Base-by-base conservation (phyloP, 2,113 vertebrate species). In the Chloropsis hardwickii region DNA sequence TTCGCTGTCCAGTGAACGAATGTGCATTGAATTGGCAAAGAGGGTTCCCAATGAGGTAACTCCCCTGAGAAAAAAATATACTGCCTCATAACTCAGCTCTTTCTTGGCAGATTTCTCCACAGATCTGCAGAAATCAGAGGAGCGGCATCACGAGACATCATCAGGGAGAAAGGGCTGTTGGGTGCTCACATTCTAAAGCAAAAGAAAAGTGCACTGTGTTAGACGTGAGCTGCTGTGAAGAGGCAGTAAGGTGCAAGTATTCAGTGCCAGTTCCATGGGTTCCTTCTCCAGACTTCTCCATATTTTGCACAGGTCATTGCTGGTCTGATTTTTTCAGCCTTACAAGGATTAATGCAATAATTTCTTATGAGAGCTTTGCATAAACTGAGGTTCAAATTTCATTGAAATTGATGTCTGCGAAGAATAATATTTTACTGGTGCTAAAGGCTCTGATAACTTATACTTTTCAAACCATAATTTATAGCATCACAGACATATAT, bases 361-460 rank as follows among this genome's bases (percentile, higher is more conserved):
- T 88, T 90, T 92, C n/a, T 69, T 81, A 81, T 5, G 37, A 88
- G 58, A 92, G 64, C 33, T 74, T 90, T 65, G 19, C 35, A 51
- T 50, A 90, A 92, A 70, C 28, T 50, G 9, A 44, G 37, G 25
- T 50, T 96, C n/a, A 50, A 28, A 90, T 94, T 84, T 94, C 65
- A 88, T 24, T 85, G 80, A 84, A 95, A 78, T 5, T 25, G 37
- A 66, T 48, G 22, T 62, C 47, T 88, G 81, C 91, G 92, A 95
- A 94, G n/a, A 89, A 84, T 86, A 88, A 83, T 72, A 77, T 92
- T 65, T 95, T 56, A 47, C 33, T 45, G 47, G 21, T 80, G 13
- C 39, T 82, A 80, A 80, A 85, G 74, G 40, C 35, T 87, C 50
- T 70, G 78, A 90, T 74, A 90, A 85, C 54, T 65, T 77, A 11